phyloP scores from a whole-genome alignment of 2,797 vertebrate species.

The Chaetophractus vellerosus region DNA sequence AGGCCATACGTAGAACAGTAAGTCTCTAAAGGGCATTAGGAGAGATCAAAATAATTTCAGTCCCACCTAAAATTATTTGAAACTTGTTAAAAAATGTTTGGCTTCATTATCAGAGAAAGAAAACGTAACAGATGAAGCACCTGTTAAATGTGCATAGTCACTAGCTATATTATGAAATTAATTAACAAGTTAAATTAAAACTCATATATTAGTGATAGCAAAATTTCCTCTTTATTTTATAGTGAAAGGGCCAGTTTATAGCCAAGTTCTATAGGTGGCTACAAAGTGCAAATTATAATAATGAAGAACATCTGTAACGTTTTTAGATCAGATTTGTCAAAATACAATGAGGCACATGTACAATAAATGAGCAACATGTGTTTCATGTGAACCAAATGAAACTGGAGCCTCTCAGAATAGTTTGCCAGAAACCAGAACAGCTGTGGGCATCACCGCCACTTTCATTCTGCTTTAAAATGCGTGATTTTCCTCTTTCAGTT shows the following conservation, averaged over 20 bases:
- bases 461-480: constrained; percentile 79
- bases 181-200: constrained; percentile 36
- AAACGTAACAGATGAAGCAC: neutral
- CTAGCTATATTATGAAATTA: neutral
- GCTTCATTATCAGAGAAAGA: neutral
- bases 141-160: neutral
- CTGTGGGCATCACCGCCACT: constrained; percentile 85
- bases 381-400: constrained; percentile 88
- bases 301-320: constrained; percentile 86
- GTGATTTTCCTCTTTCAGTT: constrained; percentile 80
- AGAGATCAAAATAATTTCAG: constrained; percentile 11
- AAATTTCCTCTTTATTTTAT: constrained; percentile 38
- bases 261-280: constrained; percentile 72
- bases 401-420: constrained; percentile 85
- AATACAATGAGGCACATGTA: constrained; percentile 85
- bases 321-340: constrained; percentile 87
- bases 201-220: constrained; percentile 1
- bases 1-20: neutral
- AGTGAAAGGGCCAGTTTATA: constrained; percentile 45
- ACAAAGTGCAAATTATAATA: constrained; percentile 84
- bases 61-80: constrained; percentile 8
- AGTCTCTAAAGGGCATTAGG: constrained; percentile 24
- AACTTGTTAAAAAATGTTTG: neutral
- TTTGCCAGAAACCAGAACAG: constrained; percentile 88
- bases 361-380: constrained; percentile 90